These are phyloP conservation scores for Criorhina ranunculi DNA, from an alignment of 2,888 invertebrate species.

Conservation along the genomic window DNA sequence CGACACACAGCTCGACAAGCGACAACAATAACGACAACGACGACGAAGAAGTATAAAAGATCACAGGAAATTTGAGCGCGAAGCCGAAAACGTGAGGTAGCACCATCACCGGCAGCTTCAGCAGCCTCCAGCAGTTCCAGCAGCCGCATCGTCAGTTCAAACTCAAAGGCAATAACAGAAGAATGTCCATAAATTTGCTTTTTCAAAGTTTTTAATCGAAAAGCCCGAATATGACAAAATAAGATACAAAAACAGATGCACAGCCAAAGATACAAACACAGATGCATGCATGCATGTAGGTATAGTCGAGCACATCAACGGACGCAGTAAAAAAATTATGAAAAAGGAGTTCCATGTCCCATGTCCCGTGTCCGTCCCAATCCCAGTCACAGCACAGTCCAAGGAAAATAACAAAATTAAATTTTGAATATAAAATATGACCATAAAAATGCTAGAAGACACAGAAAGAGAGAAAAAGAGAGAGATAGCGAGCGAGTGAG, in stretches of 20 bases:
- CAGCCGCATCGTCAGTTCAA: constrained; percentile 33
- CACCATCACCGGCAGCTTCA: constrained; percentile 6
- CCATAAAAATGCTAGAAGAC: constrained; percentile 68
- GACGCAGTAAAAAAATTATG: constrained; percentile 67
- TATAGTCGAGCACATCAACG: constrained; percentile 63
- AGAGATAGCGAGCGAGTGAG: neutral
- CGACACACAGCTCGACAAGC: constrained; percentile 22
- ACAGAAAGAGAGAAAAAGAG: neutral
- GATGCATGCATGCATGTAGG: no score
- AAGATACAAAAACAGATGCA: constrained; percentile 56
- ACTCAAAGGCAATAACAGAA: constrained; percentile 73
- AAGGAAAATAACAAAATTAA: constrained; percentile 73
- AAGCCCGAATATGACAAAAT: constrained; percentile 76
- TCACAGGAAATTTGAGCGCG: constrained; percentile 63
- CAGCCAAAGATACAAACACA: constrained; percentile 32
- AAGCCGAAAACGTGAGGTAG: constrained; percentile 74
- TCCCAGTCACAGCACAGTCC: neutral
- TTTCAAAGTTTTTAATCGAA: constrained; percentile 76
- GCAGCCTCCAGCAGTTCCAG: no score
- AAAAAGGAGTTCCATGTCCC: constrained; percentile 61
- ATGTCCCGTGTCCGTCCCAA: constrained; percentile 17
- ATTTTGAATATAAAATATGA: constrained; percentile 77
- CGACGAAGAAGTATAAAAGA: constrained; percentile 52
- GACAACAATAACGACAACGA: constrained; percentile 64
- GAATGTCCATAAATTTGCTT: constrained; percentile 77